Conservation (phyloP, 1,140 invertebrate species). For the Arctopsyche grandis region DNA sequence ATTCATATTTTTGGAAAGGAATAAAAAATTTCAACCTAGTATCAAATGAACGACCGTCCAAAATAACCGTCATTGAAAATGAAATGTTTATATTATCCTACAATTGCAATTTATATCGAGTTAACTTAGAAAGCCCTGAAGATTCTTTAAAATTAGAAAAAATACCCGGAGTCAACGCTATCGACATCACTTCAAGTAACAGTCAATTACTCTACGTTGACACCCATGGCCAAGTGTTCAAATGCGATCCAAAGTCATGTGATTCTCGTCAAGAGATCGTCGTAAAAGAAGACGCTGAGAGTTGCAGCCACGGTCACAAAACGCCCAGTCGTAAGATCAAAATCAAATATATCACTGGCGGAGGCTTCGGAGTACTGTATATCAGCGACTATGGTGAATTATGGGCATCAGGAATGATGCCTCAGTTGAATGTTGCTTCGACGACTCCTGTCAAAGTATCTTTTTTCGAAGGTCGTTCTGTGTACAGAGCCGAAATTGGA, state of each 20-base stretch:
- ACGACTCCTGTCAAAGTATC: conserved; percentile 71
- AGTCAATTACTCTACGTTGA: conserved; percentile 72
- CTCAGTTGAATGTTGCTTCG: conserved; percentile 73
- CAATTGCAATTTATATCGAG: conserved; percentile 63
- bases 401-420: conserved; percentile 79
- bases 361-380: conserved; percentile 71
- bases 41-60: conserved; percentile 61
- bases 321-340: conserved; percentile 71
- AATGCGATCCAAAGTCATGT: conserved; percentile 64
- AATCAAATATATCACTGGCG: conserved; percentile 71
- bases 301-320: conserved; percentile 72
- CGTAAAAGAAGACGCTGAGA: conserved; percentile 72
- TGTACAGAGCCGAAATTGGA: conserved; percentile 73
- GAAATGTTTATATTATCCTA: conserved; percentile 63
- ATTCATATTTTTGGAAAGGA: conserved; percentile 49
- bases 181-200: conserved; percentile 72
- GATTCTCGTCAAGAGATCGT: conserved; percentile 69
- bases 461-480: conserved; percentile 74
- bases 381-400: conserved; percentile 76
- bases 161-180: conserved; percentile 62
- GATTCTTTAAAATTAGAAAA: conserved; percentile 60
- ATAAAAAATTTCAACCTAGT: conserved; percentile 40
- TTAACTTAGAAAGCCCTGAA: conserved; percentile 57
- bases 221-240: conserved; percentile 70
- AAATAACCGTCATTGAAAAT: conserved; percentile 60